A percentile compares a stretch with the other conserved stretches of the same genome.
phyloP scores from a whole-genome alignment of 64 coral and sea anemone species.

The Astreopora myriophthalma region DNA sequence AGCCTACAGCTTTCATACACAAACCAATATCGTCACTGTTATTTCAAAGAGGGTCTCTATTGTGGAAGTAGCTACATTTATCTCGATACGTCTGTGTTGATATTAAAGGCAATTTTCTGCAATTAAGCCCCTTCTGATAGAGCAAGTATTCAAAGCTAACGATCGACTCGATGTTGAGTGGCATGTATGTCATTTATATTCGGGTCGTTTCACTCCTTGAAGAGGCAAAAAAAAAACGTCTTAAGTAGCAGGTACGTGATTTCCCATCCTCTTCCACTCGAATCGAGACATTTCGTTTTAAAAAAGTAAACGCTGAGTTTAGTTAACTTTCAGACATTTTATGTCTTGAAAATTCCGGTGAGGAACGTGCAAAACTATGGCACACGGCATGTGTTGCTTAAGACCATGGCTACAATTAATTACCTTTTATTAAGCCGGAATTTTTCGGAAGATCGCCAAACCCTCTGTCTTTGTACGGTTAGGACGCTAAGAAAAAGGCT shows the following conservation, averaged over 20 bases:
- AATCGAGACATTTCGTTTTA: neutral
- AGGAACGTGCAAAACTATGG: no score
- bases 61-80: neutral
- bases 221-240: no score
- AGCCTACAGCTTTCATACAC: neutral
- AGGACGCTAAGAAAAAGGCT: no score
- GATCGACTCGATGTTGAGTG: neutral
- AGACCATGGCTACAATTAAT: no score
- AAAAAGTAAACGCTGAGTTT: neutral
- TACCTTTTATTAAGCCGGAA: no score
- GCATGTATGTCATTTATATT: no score
- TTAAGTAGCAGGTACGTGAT: no score
- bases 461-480: no score
- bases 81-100: conserved; percentile 30
- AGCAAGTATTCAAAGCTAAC: neutral
- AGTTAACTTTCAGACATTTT: neutral
- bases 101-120: conserved; percentile 24
- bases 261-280: neutral
- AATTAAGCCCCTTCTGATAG: conserved; percentile 6
- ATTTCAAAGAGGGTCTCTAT: neutral
- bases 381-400: no score
- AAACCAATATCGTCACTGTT: neutral
- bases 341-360: no score
- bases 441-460: no score
- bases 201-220: no score